Percentiles rank a stretch among this genome's conserved stretches.
Evolutionary conservation across 2,797 vertebrate species (phyloP).

Genomic region (Triplophysa yarkandensis): DNA sequence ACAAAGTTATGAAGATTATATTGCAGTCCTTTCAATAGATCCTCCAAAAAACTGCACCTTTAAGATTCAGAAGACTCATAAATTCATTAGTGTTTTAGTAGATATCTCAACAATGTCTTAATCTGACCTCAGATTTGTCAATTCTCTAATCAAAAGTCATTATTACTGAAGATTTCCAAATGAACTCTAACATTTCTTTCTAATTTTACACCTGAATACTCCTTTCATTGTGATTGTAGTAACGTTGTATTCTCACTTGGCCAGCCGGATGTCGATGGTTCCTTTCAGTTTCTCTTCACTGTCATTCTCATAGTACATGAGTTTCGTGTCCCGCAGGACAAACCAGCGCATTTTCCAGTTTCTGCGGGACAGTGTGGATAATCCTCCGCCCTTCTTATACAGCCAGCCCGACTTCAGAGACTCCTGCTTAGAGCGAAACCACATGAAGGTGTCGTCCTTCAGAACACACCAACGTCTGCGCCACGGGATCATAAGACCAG

Average conservation of each 20-base stretch:
- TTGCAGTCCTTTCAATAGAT: too few relatives aligned
- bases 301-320: slow-evolving; percentile 94
- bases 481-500: slow-evolving; percentile 93
- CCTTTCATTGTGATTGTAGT: too few relatives aligned
- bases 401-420: slow-evolving; percentile 93
- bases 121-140: too few relatives aligned
- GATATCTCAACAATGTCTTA: too few relatives aligned
- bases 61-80: too few relatives aligned
- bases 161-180: too few relatives aligned
- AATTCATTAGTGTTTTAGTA: too few relatives aligned
- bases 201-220: background rate
- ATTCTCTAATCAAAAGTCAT: too few relatives aligned
- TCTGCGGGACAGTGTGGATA: slow-evolving; percentile 88
- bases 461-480: slow-evolving; percentile 90
- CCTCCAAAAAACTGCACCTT: too few relatives aligned
- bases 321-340: slow-evolving; percentile 86
- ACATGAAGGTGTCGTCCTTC: slow-evolving; percentile 95
- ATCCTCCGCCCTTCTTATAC: slow-evolving; percentile 91
- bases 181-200: too few relatives aligned
- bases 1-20: too few relatives aligned
- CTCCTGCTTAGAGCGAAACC: slow-evolving; percentile 95
- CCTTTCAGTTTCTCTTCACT: slow-evolving; percentile 92
- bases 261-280: slow-evolving; percentile 86
- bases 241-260: slow-evolving; percentile 77
- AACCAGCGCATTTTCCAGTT: slow-evolving; percentile 98